Conservation (phyloP, 2,113 vertebrate genomes). For the Bubo bubo region DNA sequence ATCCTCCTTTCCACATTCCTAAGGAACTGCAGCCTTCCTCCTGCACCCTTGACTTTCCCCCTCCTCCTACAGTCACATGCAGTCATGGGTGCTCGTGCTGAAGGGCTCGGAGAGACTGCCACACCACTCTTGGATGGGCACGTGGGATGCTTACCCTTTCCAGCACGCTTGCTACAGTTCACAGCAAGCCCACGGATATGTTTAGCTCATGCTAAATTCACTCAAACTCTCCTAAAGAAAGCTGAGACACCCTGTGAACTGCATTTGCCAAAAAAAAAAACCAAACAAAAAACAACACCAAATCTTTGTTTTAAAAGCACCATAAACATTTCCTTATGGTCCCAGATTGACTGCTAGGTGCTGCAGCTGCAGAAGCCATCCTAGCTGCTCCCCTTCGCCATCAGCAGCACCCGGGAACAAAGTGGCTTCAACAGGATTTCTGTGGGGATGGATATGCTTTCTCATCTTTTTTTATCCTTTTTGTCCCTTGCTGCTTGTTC, state of each 20-base stretch:
- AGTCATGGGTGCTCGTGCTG: neutral
- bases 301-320: neutral
- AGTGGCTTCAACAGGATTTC: neutral
- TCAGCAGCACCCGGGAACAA: neutral
- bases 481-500: neutral
- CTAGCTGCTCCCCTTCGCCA: neutral
- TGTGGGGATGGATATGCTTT: neutral
- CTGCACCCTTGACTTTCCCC: neutral
- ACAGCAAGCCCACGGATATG: neutral
- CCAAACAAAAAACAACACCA: neutral
- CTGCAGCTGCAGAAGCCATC: neutral
- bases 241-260: neutral
- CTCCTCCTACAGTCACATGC: neutral
- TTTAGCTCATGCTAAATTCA: neutral
- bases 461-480: neutral
- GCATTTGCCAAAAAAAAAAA: neutral
- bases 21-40: neutral
- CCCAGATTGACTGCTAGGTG: neutral
- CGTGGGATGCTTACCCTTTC: neutral
- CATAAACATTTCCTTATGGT: neutral
- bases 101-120: neutral
- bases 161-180: neutral
- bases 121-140: neutral
- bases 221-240: neutral
- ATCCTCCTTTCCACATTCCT: conserved; percentile 11